phyloP scores from a whole-genome alignment of 2,113 vertebrate genomes.

The Himantopus leucocephalus region DNA sequence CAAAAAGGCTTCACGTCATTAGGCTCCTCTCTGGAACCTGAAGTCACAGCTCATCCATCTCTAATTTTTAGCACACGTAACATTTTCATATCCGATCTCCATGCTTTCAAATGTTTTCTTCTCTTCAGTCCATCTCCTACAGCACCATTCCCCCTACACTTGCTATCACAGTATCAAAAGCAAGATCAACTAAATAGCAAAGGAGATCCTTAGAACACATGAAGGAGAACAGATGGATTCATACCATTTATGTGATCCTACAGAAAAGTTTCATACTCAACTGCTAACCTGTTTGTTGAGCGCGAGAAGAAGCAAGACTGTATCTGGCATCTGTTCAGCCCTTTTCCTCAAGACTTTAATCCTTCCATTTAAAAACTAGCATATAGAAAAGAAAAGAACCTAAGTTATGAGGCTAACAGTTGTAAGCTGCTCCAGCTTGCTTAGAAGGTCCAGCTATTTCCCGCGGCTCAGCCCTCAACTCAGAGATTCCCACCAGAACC shows the following conservation, averaged over 20 bases:
- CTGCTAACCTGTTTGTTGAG: background rate
- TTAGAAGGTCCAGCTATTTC: background rate
- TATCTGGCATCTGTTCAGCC: background rate
- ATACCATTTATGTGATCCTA: background rate
- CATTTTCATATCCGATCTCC: background rate
- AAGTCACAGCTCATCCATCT: background rate
- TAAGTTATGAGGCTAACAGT: background rate
- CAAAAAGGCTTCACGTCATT: background rate
- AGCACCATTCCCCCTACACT: background rate
- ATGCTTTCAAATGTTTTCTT: background rate
- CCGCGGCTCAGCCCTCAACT: accelerated
- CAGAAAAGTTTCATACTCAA: background rate
- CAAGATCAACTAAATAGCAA: background rate
- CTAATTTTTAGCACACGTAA: background rate
- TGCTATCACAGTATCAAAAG: background rate
- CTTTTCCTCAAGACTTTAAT: background rate
- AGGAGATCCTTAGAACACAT: background rate
- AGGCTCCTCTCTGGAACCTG: background rate
- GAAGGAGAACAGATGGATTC: background rate
- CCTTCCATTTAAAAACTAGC: background rate
- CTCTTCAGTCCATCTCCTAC: background rate
- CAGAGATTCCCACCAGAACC: background rate
- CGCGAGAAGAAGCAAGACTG: background rate
- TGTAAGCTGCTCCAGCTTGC: background rate
- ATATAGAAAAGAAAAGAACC: background rate